These are phyloP conservation scores for Diadumene lineata DNA, from an alignment of 92 coral and sea anemone genomes.

Conservation along the genomic window DNA sequence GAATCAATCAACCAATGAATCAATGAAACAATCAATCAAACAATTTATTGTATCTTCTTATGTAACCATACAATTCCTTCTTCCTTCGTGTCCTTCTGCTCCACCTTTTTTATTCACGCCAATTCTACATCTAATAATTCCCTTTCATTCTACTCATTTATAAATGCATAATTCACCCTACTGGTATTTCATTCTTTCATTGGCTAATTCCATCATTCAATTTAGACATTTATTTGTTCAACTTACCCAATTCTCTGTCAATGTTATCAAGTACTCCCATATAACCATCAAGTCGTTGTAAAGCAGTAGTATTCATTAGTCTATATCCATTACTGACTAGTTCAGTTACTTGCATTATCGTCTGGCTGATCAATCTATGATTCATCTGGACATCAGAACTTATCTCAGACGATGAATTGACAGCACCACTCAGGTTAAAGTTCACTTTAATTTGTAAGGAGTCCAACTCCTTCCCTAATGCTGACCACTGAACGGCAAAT, in stretches of 20 bases:
- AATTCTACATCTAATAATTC: too few relatives aligned
- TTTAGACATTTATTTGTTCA: neutral
- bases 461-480: constrained; percentile 19
- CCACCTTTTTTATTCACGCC: too few relatives aligned
- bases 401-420: constrained; percentile 18
- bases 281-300: neutral
- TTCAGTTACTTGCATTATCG: neutral
- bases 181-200: neutral
- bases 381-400: neutral
- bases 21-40: too few relatives aligned
- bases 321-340: constrained; percentile 15
- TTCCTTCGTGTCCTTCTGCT: too few relatives aligned
- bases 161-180: too few relatives aligned
- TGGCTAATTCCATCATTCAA: neutral
- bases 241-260: constrained; percentile 3
- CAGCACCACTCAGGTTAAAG: neutral
- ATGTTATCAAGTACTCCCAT: neutral
- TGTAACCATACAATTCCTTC: too few relatives aligned
- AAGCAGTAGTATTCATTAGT: constrained; percentile 9
- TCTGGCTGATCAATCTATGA: neutral
- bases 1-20: too few relatives aligned
- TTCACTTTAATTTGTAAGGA: constrained; percentile 25
- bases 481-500: constrained; percentile 42
- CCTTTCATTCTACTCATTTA: too few relatives aligned
- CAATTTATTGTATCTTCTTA: too few relatives aligned